phyloP scores from a whole-genome alignment of 2,888 invertebrate genomes.

The Rhogogaster chlorosoma region DNA sequence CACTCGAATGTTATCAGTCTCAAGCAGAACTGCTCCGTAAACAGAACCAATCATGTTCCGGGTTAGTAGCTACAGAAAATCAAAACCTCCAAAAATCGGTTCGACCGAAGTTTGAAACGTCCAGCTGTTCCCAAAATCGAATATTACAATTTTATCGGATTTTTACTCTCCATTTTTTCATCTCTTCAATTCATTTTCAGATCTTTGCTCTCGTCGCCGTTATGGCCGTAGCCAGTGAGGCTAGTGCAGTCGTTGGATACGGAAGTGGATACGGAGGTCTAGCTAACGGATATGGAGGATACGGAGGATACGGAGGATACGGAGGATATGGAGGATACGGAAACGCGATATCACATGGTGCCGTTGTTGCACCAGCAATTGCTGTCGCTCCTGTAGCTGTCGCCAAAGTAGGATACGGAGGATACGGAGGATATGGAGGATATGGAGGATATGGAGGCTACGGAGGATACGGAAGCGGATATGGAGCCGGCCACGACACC shows the following conservation, averaged over 20 bases:
- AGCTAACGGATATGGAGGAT: conserved; percentile 55
- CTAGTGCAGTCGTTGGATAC: conserved; percentile 26
- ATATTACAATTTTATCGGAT: neutral
- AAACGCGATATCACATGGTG: conserved; percentile 55
- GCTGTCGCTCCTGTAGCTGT: conserved; percentile 55
- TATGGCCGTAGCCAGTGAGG: conserved; percentile 40
- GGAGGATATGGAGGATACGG: conserved; percentile 43
- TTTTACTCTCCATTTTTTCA: neutral
- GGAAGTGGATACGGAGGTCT: conserved; percentile 17
- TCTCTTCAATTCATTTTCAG: neutral
- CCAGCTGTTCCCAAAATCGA: neutral
- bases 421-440: conserved; percentile 48
- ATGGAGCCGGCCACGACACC: conserved; percentile 61
- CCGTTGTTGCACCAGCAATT: conserved; percentile 54
- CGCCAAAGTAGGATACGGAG: conserved; percentile 60
- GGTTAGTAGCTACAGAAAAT: conserved; percentile 35
- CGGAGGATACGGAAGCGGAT: conserved; percentile 51
- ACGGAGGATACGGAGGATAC: conserved; percentile 52
- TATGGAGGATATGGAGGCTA: conserved; percentile 36
- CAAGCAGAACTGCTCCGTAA: conserved; percentile 37
- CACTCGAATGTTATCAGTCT: conserved; percentile 35
- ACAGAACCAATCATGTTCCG: conserved; percentile 42
- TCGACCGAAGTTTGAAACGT: neutral
- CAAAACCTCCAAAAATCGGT: neutral
- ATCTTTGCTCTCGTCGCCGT: conserved; percentile 23